phyloP scores from a whole-genome alignment of 2,888 invertebrate genomes.

The Pollenia griseotomentosa region DNA sequence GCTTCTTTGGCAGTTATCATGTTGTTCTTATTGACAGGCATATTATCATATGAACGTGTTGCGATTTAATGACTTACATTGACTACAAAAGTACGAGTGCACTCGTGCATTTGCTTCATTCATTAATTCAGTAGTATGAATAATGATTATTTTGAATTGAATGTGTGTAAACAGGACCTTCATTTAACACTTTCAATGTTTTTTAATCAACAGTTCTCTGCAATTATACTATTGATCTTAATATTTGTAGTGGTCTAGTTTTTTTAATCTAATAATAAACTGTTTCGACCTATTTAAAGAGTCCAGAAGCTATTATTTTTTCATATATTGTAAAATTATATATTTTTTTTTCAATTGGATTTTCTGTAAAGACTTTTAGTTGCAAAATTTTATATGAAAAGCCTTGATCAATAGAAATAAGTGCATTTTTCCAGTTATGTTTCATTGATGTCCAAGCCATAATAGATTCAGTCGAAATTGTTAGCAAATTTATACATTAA shows the following conservation, averaged over 20 bases:
- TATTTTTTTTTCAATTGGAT: no score
- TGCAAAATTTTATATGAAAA: no score
- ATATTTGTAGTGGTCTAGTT: neutral
- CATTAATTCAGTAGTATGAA: conserved; percentile 60
- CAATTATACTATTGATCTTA: neutral
- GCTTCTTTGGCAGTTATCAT: conserved; percentile 72
- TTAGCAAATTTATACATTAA: no score
- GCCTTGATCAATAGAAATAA: no score
- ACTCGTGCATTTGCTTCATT: conserved; percentile 11
- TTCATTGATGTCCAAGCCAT: no score
- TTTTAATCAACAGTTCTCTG: neutral
- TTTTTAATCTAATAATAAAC: no score
- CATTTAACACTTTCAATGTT: conserved; percentile 34
- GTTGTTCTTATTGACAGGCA: conserved; percentile 77
- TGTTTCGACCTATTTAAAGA: no score
- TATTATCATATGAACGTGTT: conserved; percentile 78
- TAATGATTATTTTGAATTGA: conserved; percentile 47
- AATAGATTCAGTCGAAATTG: no score
- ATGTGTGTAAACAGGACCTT: conserved; percentile 1
- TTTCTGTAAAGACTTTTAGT: no score
- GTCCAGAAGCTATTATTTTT: no score
- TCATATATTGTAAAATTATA: no score
- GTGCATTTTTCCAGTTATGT: no score
- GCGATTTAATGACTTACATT: conserved; percentile 78
- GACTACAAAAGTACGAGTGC: conserved; percentile 10